A percentile compares a stretch with the other conserved stretches of the same genome.
Conservation (phyloP, 1,140 invertebrate species). For the Drosophila jambulina region DNA sequence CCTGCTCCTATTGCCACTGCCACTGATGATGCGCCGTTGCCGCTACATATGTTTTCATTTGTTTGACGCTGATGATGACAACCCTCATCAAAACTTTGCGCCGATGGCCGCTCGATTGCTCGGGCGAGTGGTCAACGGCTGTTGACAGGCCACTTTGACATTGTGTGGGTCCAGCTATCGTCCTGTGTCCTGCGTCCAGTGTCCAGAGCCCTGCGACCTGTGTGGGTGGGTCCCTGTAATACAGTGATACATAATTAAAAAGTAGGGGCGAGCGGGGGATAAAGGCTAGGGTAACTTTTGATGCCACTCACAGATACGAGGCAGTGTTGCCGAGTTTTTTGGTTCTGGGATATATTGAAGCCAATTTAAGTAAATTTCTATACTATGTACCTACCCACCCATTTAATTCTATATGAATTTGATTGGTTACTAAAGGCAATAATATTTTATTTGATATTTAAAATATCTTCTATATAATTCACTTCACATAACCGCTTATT, state of each 20-base stretch:
- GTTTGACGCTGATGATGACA: slow-evolving; percentile 82
- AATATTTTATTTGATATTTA: neutral
- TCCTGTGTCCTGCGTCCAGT: slow-evolving; percentile 27
- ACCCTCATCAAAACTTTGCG: slow-evolving; percentile 80
- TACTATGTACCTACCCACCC: no score
- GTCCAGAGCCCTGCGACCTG: slow-evolving; percentile 4
- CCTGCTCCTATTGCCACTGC: neutral
- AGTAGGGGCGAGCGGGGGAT: slow-evolving; percentile 38
- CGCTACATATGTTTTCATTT: slow-evolving; percentile 82
- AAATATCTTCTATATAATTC: neutral
- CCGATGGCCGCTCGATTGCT: slow-evolving; percentile 75
- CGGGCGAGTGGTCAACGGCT: slow-evolving; percentile 72
- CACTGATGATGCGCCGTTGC: slow-evolving; percentile 36
- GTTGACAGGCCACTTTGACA: slow-evolving; percentile 80
- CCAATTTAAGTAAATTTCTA: neutral
- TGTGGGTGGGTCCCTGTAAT: slow-evolving; percentile 24
- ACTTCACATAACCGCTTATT: no score
- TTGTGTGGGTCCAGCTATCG: slow-evolving; percentile 36
- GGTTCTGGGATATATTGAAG: neutral
- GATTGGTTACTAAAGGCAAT: neutral
- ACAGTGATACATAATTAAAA: slow-evolving; percentile 77
- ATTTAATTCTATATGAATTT: neutral
- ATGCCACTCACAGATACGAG: slow-evolving; percentile 42
- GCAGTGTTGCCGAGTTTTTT: neutral
- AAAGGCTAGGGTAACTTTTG: slow-evolving; percentile 65